These are phyloP conservation scores for Tiphia femorata DNA, from an alignment of 2,888 invertebrate genomes.

Conservation along the genomic window DNA sequence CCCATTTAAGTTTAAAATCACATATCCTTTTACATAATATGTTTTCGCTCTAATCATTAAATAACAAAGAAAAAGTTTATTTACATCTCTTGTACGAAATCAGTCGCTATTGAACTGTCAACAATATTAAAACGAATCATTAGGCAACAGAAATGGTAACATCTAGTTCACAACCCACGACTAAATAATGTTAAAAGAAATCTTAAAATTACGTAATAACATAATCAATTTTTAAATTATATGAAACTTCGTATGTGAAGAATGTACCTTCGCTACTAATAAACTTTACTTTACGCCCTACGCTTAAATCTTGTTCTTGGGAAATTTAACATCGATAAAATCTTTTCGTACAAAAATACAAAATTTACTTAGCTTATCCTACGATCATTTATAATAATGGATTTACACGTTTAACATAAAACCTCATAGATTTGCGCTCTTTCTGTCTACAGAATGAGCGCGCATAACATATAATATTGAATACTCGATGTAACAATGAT, in stretches of 20 bases:
- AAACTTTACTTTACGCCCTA: no score
- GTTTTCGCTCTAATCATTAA: constrained; percentile 41
- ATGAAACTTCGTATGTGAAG: no score
- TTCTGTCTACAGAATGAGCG: neutral
- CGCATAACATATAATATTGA: no score
- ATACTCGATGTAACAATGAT: no score
- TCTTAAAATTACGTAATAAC: constrained; percentile 26
- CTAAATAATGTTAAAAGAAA: constrained; percentile 41
- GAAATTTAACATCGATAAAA: no score
- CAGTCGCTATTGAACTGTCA: constrained; percentile 46
- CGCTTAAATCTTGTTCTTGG: no score
- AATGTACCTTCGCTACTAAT: no score
- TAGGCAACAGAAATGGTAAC: constrained; percentile 43
- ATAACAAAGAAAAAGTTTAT: constrained; percentile 49
- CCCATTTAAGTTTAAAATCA: constrained; percentile 26
- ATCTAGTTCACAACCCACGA: constrained; percentile 53
- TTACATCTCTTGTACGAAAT: constrained; percentile 43
- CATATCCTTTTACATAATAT: constrained; percentile 41
- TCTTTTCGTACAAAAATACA: constrained; percentile 38
- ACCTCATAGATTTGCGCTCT: no score
- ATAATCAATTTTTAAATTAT: constrained; percentile 9
- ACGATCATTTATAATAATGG: constrained; percentile 3
- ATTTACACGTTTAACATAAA: neutral
- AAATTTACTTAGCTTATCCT: constrained; percentile 24
- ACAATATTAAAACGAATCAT: constrained; percentile 37